Conservation (phyloP, 1,140 invertebrate species). For the Wiebesia pumilae region DNA sequence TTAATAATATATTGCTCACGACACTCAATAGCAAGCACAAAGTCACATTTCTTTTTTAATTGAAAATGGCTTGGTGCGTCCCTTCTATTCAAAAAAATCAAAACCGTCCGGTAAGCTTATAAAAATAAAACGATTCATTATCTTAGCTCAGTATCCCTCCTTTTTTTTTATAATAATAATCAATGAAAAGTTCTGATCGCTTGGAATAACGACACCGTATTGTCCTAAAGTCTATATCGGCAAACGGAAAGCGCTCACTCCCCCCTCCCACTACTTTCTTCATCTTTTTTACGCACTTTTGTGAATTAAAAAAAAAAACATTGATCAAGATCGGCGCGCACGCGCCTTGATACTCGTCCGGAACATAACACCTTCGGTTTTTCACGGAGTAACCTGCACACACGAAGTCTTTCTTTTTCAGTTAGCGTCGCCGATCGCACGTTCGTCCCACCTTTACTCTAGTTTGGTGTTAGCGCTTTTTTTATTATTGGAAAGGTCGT, state of each 20-base stretch:
- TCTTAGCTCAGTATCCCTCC: conserved; percentile 27
- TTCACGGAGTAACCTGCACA: conserved; percentile 52
- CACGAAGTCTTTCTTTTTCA: conserved; percentile 43
- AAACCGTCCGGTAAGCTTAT: conserved; percentile 59
- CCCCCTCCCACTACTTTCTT: conserved; percentile 34
- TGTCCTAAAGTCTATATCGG: conserved; percentile 57
- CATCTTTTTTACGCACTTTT: conserved; percentile 41
- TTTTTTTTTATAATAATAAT: conserved; percentile 33
- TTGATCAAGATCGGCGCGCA: conserved; percentile 51
- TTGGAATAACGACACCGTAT: conserved; percentile 59
- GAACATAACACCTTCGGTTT: conserved; percentile 53
- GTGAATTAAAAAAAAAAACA: conserved; percentile 52
- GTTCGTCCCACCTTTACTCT: conserved; percentile 51
- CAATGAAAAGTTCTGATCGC: conserved; percentile 56
- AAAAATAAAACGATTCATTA: conserved; percentile 61
- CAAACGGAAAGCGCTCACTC: conserved; percentile 53
- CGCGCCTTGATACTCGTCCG: conserved; percentile 54
- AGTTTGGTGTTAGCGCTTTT: conserved; percentile 44
- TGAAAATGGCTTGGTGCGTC: conserved; percentile 51
- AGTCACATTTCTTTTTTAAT: conserved; percentile 44
- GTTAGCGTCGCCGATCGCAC: background rate
- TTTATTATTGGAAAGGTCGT: conserved; percentile 17
- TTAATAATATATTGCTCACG: conserved; percentile 38
- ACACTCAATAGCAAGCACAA: conserved; percentile 46
- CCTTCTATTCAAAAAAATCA: conserved; percentile 58